phyloP scores from a whole-genome alignment of 2,113 vertebrate species.

The Leptosomus discolor region DNA sequence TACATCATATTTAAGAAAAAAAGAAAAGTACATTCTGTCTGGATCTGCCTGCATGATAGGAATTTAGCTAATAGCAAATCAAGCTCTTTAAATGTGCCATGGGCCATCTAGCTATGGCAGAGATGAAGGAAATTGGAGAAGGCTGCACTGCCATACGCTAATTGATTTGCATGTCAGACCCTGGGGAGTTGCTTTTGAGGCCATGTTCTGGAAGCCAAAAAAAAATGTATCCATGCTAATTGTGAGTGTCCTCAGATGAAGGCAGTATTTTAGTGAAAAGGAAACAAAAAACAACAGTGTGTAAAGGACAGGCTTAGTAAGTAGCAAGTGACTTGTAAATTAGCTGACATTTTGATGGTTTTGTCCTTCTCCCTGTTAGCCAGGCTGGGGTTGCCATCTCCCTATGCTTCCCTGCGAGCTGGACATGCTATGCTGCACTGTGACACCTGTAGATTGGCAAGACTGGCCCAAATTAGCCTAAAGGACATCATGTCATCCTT shows the following conservation, averaged over 20 bases:
- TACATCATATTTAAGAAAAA: neutral
- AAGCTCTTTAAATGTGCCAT: neutral
- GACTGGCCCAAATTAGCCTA: neutral
- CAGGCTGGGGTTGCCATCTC: neutral
- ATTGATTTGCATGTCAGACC: neutral
- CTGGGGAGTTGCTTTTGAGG: neutral
- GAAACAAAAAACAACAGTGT: neutral
- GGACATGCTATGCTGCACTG: neutral
- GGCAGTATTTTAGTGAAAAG: neutral
- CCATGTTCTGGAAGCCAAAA: neutral
- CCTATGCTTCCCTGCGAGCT: neutral
- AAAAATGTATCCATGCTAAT: neutral
- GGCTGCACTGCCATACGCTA: neutral
- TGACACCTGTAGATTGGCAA: neutral
- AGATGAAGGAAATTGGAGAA: neutral
- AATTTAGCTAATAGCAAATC: neutral
- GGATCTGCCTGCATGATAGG: neutral
- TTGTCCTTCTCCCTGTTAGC: neutral
- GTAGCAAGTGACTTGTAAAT: constrained; percentile 52
- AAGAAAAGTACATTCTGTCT: neutral
- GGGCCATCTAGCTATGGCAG: neutral
- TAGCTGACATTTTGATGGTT: neutral
- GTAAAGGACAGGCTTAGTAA: constrained; percentile 12
- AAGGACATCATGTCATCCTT: neutral
- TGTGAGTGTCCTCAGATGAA: neutral